These are phyloP conservation scores for Pituophis catenifer DNA, from an alignment of 2,113 vertebrate genomes.

Conservation along the genomic window DNA sequence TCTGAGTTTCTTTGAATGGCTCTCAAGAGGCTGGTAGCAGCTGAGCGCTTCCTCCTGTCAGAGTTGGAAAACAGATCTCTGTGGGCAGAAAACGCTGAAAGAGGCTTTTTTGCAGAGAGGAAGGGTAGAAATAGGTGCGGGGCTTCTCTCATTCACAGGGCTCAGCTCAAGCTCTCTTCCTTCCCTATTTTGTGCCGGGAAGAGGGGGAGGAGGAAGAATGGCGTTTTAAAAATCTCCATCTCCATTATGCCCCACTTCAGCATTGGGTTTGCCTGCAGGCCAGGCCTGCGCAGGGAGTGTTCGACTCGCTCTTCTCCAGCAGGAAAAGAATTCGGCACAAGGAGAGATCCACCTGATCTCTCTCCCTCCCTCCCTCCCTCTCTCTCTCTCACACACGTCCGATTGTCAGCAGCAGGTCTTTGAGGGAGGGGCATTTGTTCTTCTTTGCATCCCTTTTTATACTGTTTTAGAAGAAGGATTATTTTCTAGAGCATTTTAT, in stretches of 20 bases:
- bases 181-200: neutral
- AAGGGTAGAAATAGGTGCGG: neutral
- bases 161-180: neutral
- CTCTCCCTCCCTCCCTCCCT: no score
- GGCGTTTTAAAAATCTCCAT: neutral
- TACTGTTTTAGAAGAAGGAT: neutral
- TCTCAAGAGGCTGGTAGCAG: constrained; percentile 47
- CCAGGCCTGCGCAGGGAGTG: neutral
- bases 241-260: neutral
- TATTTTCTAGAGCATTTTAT: neutral
- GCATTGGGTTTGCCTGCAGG: neutral
- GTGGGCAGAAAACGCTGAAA: constrained; percentile 23
- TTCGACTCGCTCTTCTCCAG: neutral
- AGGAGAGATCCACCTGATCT: no score
- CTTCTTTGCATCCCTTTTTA: neutral
- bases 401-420: neutral
- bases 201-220: neutral
- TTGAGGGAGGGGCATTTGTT: neutral
- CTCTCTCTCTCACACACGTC: neutral
- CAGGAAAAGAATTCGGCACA: neutral
- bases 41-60: constrained; percentile 17
- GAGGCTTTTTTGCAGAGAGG: constrained; percentile 33
- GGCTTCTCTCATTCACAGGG: neutral
- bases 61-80: constrained; percentile 31
- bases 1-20: constrained; percentile 2